Evolutionary conservation across 2,113 vertebrate genomes (phyloP).

Genomic region (Callopanchax toddi): DNA sequence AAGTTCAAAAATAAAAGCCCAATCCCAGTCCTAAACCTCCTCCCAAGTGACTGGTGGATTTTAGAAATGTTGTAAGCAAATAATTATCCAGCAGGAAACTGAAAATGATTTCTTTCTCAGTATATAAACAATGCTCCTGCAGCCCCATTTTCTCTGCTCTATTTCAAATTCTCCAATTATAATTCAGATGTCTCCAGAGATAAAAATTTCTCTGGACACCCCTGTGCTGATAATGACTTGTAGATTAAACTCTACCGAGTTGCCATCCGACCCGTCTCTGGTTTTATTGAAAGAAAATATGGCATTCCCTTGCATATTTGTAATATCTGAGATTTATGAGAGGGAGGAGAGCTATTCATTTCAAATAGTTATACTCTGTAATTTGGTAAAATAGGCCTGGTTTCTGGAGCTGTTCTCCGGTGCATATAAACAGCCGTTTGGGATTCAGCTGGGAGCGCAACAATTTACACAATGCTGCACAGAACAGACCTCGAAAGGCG

Average conservation of each 20-base stretch:
- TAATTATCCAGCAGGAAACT: slow-evolving; percentile 11
- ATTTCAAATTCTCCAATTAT: slow-evolving; percentile 7
- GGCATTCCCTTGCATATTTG: slow-evolving; percentile 9
- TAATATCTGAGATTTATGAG: slow-evolving; percentile 4
- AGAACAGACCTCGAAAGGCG: slow-evolving; percentile 27
- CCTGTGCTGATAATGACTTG: slow-evolving; percentile 1
- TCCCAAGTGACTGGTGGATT: slow-evolving; percentile 8
- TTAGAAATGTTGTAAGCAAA: background rate
- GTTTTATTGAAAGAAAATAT: background rate
- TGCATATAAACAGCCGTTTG: slow-evolving; percentile 8
- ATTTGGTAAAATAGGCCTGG: slow-evolving; percentile 18
- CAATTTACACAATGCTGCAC: background rate
- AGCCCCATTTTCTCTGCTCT: background rate
- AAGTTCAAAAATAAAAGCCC: slow-evolving; percentile 10
- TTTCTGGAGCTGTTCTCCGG: slow-evolving; percentile 2
- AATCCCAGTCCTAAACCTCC: background rate
- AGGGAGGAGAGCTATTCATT: background rate
- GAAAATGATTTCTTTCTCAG: background rate
- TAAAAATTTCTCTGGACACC: slow-evolving; percentile 3
- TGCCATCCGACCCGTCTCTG: background rate
- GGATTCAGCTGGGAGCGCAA: slow-evolving; percentile 7
- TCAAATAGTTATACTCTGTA: slow-evolving; percentile 10
- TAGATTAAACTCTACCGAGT: slow-evolving; percentile 8
- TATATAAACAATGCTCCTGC: slow-evolving; percentile 19
- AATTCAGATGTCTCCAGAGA: background rate